Evolutionary conservation across 2,888 invertebrate genomes (phyloP).

Genomic region (Pimpla rufipes): DNA sequence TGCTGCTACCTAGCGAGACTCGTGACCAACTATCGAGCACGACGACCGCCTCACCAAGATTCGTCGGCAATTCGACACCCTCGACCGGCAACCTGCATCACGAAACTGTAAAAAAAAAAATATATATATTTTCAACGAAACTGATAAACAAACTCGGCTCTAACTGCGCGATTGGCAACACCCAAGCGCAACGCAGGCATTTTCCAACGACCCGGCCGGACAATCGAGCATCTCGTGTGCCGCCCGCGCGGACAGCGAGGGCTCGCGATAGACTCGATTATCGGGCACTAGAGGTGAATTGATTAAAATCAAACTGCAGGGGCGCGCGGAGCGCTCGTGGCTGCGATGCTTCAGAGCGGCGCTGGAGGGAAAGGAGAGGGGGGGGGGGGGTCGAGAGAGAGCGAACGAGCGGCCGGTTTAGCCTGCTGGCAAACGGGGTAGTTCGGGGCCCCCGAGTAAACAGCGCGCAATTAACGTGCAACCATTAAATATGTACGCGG

Average conservation of each 20-base stretch:
- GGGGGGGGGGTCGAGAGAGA: slow-evolving; percentile 57
- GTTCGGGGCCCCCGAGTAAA: slow-evolving; percentile 79
- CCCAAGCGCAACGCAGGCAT: neutral
- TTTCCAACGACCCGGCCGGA: slow-evolving; percentile 21
- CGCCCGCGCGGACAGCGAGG: slow-evolving; percentile 48
- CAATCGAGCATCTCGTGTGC: slow-evolving; percentile 13
- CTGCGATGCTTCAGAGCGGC: slow-evolving; percentile 69
- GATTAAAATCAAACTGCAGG: slow-evolving; percentile 82
- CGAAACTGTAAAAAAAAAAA: neutral
- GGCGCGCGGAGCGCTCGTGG: slow-evolving; percentile 68
- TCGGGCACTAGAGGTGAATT: slow-evolving; percentile 79
- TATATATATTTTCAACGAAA: neutral
- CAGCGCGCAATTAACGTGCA: slow-evolving; percentile 83
- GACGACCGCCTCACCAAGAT: neutral
- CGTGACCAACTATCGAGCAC: neutral
- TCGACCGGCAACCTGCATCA: slow-evolving; percentile 16
- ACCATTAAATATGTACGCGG: slow-evolving; percentile 83
- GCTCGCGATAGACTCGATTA: slow-evolving; percentile 73
- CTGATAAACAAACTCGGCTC: too few relatives aligned
- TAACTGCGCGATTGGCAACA: too few relatives aligned
- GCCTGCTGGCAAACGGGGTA: slow-evolving; percentile 69
- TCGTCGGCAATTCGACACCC: slow-evolving; percentile 15
- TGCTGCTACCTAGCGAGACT: slow-evolving; percentile 9
- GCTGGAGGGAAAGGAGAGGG: slow-evolving; percentile 27
- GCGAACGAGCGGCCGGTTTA: slow-evolving; percentile 57